These are phyloP conservation scores for Pyrgus malvae DNA, from an alignment of 2,888 invertebrate species.

Conservation along the genomic window DNA sequence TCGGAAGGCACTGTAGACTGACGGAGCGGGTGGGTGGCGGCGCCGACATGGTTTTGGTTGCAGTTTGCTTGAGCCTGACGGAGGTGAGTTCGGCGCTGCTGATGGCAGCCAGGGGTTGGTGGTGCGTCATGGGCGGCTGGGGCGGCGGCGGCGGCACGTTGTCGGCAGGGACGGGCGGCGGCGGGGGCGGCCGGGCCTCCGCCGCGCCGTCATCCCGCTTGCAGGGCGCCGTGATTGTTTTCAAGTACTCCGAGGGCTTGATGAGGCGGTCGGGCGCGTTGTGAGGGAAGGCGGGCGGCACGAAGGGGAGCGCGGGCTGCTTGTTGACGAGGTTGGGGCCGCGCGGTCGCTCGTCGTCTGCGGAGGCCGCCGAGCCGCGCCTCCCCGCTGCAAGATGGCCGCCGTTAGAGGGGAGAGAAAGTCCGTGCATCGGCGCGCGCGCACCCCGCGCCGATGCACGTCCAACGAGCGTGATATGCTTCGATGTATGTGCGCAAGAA, in stretches of 20 bases:
- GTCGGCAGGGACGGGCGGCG: slow-evolving; percentile 75
- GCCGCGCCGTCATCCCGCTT: slow-evolving; percentile 76
- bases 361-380: slow-evolving; percentile 65
- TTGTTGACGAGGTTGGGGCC: slow-evolving; percentile 89
- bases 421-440: slow-evolving; percentile 64
- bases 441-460: slow-evolving; percentile 39
- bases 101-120: slow-evolving; percentile 92
- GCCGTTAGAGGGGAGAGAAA: slow-evolving; percentile 64
- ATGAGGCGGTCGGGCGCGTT: slow-evolving; percentile 92
- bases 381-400: slow-evolving; percentile 66
- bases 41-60: slow-evolving; percentile 92
- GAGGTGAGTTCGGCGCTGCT: slow-evolving; percentile 93
- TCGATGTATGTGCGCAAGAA: not conserved
- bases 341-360: slow-evolving; percentile 79
- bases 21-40: slow-evolving; percentile 85
- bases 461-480: not conserved
- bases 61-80: slow-evolving; percentile 89
- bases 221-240: slow-evolving; percentile 88
- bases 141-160: slow-evolving; percentile 61
- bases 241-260: slow-evolving; percentile 95
- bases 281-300: slow-evolving; percentile 94
- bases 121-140: slow-evolving; percentile 54
- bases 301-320: slow-evolving; percentile 93
- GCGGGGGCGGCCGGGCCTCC: slow-evolving; percentile 83
- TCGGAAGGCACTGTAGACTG: slow-evolving; percentile 87